A percentile compares a stretch with the other conserved stretches of the same genome.
Evolutionary conservation across 2,888 invertebrate genomes (phyloP).

Genomic region (Eupithecia vulgata): DNA sequence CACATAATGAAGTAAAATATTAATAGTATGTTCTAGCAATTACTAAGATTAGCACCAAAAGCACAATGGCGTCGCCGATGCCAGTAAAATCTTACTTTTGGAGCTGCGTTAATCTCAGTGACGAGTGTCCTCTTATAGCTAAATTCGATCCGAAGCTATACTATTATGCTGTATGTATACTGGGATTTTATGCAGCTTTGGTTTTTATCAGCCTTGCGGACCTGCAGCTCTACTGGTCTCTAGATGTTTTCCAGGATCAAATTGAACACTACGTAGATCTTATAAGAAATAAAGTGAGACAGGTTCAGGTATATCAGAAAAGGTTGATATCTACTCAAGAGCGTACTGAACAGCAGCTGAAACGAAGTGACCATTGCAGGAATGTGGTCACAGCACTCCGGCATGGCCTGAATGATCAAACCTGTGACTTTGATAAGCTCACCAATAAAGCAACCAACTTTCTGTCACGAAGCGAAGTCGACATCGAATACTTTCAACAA

Average conservation of each 20-base stretch:
- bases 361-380: conserved; percentile 57
- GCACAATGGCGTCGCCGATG: background rate
- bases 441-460: background rate
- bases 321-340: conserved; percentile 63
- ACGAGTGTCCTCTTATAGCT: conserved; percentile 67
- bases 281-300: conserved; percentile 62
- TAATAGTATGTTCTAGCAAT: background rate
- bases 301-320: conserved; percentile 62
- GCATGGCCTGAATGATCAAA: conserved; percentile 47
- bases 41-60: background rate
- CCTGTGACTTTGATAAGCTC: background rate
- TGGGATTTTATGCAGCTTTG: conserved; percentile 60
- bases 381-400: conserved; percentile 59
- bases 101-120: conserved; percentile 64
- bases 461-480: conserved; percentile 4
- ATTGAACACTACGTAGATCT: conserved; percentile 63
- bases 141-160: conserved; percentile 60
- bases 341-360: conserved; percentile 63
- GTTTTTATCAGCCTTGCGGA: conserved; percentile 63
- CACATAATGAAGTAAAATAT: background rate
- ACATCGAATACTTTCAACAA: conserved; percentile 40
- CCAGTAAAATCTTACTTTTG: conserved; percentile 62
- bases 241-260: conserved; percentile 62
- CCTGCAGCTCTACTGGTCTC: conserved; percentile 66
- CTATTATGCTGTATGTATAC: conserved; percentile 63